A percentile compares a stretch with the other conserved stretches of the same genome.
Conservation (phyloP, 2,797 vertebrate species). For the Phyllotis vaccarum region DNA sequence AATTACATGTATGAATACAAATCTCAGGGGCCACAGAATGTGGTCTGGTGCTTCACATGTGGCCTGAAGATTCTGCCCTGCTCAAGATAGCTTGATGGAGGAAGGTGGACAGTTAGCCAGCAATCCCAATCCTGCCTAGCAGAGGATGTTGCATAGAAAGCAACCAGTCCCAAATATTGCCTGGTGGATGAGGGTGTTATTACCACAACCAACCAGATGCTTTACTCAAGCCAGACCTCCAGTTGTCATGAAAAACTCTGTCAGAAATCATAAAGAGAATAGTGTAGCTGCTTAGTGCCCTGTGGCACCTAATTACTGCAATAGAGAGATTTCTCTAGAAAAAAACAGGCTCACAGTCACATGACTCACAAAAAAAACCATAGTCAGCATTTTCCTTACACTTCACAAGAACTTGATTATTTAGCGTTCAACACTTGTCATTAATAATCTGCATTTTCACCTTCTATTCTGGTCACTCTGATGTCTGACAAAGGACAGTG, state of each 20-base stretch:
- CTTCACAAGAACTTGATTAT: background rate
- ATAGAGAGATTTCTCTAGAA: background rate
- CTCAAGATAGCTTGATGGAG: fast-evolving
- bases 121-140: background rate
- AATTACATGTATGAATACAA: background rate
- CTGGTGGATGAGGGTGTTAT: background rate
- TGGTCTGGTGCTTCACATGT: fast-evolving
- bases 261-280: background rate
- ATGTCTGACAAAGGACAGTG: background rate
- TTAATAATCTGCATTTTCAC: background rate
- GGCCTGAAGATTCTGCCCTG: too few relatives aligned
- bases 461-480: background rate
- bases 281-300: fast-evolving
- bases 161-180: background rate
- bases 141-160: background rate
- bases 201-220: background rate
- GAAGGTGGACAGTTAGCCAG: background rate
- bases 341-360: background rate
- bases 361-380: fast-evolving
- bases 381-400: fast-evolving
- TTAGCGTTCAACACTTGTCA: background rate
- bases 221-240: background rate
- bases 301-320: background rate
- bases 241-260: fast-evolving
- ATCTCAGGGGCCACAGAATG: background rate